Percentiles rank a stretch among this genome's conserved stretches.
Evolutionary conservation across 2,797 vertebrate species (phyloP).

Genomic region (Hyperoplus immaculatus): DNA sequence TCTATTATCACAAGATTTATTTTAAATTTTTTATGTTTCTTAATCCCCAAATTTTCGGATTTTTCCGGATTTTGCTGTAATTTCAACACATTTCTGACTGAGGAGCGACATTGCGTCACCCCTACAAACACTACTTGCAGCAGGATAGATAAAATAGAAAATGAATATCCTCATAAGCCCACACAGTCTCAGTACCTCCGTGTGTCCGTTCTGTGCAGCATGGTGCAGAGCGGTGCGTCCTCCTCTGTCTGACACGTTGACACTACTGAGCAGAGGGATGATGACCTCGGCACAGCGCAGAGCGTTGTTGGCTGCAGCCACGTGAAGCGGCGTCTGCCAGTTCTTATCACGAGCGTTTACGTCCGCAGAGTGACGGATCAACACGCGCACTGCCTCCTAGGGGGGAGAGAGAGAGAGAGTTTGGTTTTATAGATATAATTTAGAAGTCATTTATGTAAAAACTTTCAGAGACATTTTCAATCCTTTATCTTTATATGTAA

Average conservation of each 20-base stretch:
- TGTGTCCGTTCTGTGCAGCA: constrained; percentile 94
- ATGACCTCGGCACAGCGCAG: constrained; percentile 93
- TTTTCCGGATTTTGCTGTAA: too few relatives aligned
- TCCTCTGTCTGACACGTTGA: constrained; percentile 96
- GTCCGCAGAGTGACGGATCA: constrained; percentile 96
- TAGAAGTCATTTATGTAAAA: not conserved
- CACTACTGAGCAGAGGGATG: constrained; percentile 94
- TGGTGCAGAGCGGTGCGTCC: constrained; percentile 96
- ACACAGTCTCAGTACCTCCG: constrained; percentile 83
- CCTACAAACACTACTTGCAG: too few relatives aligned
- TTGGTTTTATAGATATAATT: not conserved
- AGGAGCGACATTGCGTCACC: too few relatives aligned
- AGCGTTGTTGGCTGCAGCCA: constrained; percentile 94
- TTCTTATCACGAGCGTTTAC: constrained; percentile 98
- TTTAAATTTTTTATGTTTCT: too few relatives aligned
- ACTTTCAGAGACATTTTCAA: not conserved
- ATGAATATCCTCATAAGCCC: too few relatives aligned
- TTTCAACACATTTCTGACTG: too few relatives aligned
- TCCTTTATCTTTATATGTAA: not conserved
- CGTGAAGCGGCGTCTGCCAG: constrained; percentile 97
- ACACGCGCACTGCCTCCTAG: constrained; percentile 93
- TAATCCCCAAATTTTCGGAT: too few relatives aligned
- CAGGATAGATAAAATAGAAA: too few relatives aligned
- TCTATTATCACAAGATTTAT: too few relatives aligned
- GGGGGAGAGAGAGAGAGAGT: not conserved